These are phyloP conservation scores for Brachionus calyciflorus DNA, from an alignment of 1,140 invertebrate genomes.

Conservation along the genomic window DNA sequence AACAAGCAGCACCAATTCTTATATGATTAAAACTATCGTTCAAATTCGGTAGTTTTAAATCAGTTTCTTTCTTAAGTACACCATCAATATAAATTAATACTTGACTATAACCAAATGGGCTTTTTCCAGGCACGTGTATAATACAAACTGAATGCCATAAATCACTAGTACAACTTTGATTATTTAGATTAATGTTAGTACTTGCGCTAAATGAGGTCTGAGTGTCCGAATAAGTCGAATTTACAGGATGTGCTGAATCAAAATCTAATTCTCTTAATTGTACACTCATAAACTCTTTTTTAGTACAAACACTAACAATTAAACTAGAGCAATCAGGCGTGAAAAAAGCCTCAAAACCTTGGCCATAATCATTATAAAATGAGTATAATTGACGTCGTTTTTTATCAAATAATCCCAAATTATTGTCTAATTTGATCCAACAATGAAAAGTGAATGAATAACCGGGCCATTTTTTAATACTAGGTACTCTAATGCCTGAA, in stretches of 20 bases:
- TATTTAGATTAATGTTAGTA: constrained; percentile 65
- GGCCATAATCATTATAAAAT: constrained; percentile 63
- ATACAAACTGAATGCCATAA: constrained; percentile 65
- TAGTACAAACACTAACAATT: constrained; percentile 64
- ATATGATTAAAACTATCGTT: not conserved
- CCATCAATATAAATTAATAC: constrained; percentile 68
- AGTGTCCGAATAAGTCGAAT: constrained; percentile 65
- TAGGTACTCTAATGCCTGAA: constrained; percentile 6
- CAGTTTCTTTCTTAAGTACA: constrained; percentile 56
- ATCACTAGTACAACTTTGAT: constrained; percentile 68
- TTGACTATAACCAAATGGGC: constrained; percentile 68
- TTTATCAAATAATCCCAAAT: not conserved
- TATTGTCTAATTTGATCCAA: constrained; percentile 14
- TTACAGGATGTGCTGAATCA: not conserved
- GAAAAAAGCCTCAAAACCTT: constrained; percentile 67
- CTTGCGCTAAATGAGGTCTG: constrained; percentile 63
- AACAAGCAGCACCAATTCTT: constrained; percentile 9
- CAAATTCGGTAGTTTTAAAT: constrained; percentile 31
- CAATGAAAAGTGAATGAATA: constrained; percentile 35
- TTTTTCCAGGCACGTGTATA: constrained; percentile 64
- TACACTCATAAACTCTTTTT: constrained; percentile 65
- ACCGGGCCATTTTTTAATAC: constrained; percentile 39
- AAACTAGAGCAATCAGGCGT: constrained; percentile 63
- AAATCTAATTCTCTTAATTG: constrained; percentile 63
- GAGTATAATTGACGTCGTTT: constrained; percentile 44